Evolutionary conservation across 2,888 invertebrate species (phyloP).

Genomic region (Neoitamus cyanurus): DNA sequence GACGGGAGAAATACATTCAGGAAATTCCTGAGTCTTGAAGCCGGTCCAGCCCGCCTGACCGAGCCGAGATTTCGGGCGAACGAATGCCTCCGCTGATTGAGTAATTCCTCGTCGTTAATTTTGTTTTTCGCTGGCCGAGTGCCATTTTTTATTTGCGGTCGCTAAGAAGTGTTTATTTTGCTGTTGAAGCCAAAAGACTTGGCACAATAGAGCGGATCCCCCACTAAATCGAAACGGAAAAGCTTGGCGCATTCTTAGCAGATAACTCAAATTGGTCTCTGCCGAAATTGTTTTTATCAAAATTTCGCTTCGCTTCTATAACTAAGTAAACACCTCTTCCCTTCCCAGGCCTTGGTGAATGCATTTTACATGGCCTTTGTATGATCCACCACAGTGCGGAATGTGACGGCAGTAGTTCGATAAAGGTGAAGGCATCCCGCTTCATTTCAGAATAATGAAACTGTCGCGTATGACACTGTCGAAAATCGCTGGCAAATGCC

Average conservation of each 20-base stretch:
- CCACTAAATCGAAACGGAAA: not conserved
- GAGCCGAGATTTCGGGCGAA: not conserved
- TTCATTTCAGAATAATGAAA: not conserved
- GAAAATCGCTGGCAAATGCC: not conserved
- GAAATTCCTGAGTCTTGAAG: not conserved
- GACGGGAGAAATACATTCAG: not conserved
- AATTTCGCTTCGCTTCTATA: not conserved
- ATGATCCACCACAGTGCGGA: not conserved
- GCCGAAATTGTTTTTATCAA: not conserved
- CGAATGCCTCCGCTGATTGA: slow-evolving; percentile 11
- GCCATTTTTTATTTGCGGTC: slow-evolving; percentile 25
- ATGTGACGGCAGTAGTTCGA: not conserved
- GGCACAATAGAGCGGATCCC: not conserved
- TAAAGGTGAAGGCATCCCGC: not conserved
- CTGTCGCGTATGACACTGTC: not conserved
- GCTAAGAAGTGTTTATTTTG: slow-evolving; percentile 14
- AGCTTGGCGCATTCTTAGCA: not conserved
- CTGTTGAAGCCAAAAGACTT: not conserved
- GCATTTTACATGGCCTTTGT: not conserved
- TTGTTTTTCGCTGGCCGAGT: slow-evolving; percentile 17
- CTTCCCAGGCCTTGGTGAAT: not conserved
- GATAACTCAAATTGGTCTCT: not conserved
- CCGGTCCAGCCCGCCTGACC: not conserved
- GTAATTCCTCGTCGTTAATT: slow-evolving; percentile 15
- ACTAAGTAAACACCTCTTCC: too few species aligned